Conservation (phyloP, 2,888 invertebrate species). For the Pseudococcus viburni region DNA sequence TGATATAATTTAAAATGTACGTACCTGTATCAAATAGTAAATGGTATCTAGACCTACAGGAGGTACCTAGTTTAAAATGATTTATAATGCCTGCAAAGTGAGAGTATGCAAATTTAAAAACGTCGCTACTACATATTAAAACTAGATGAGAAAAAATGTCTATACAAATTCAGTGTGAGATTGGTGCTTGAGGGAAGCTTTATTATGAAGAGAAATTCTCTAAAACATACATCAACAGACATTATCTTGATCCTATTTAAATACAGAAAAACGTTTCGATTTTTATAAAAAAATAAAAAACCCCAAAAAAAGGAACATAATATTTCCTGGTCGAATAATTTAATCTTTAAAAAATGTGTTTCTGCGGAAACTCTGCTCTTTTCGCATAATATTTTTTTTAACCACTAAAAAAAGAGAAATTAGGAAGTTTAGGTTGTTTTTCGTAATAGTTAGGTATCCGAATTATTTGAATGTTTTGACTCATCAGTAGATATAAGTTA, state of each 20-base stretch:
- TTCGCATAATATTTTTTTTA: no score
- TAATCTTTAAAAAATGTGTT: no score
- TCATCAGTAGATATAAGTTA: no score
- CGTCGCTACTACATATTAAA: not conserved
- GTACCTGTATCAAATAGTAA: not conserved
- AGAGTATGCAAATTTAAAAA: slow-evolving; percentile 34
- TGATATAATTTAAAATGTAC: not conserved
- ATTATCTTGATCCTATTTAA: not conserved
- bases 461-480: no score
- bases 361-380: no score
- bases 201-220: not conserved
- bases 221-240: not conserved
- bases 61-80: not conserved
- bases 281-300: not conserved
- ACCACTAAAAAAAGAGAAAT: no score
- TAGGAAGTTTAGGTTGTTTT: no score
- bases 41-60: not conserved
- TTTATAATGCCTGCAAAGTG: slow-evolving; percentile 11
- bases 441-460: no score
- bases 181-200: not conserved
- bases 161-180: not conserved
- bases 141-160: not conserved
- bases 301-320: no score
- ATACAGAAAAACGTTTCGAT: not conserved
- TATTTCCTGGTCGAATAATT: no score